Evolutionary conservation across 2,888 invertebrate genomes (phyloP).

Genomic region (Gastracanthus pulcherrimus): DNA sequence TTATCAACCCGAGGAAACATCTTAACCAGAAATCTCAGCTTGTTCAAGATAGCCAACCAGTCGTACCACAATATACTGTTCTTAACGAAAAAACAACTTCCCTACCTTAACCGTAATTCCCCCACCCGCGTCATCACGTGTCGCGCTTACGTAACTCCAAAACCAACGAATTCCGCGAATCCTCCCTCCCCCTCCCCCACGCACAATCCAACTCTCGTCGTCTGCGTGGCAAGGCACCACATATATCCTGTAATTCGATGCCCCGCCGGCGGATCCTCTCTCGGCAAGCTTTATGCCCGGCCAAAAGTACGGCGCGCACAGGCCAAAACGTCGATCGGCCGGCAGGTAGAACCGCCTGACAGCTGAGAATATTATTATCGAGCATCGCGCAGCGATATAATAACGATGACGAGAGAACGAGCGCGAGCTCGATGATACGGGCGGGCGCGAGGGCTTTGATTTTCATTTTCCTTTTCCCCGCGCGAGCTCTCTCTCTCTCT

Average conservation of each 20-base stretch:
- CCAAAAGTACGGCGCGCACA: neutral
- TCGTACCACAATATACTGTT: too few relatives aligned
- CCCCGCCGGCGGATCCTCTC: neutral
- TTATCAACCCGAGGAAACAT: too few relatives aligned
- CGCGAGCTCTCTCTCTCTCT: neutral
- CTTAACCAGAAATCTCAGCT: too few relatives aligned
- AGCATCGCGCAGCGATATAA: slow-evolving; percentile 3
- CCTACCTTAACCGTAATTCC: too few relatives aligned
- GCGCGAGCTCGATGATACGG: slow-evolving; percentile 5
- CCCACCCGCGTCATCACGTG: too few relatives aligned
- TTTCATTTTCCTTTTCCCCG: slow-evolving; percentile 36
- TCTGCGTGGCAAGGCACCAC: neutral
- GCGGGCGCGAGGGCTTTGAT: slow-evolving; percentile 26
- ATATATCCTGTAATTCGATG: slow-evolving; percentile 18
- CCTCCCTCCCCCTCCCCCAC: neutral
- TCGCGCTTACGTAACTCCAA: neutral
- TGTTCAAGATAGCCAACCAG: too few relatives aligned
- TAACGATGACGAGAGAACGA: neutral
- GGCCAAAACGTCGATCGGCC: neutral
- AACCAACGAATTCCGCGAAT: neutral
- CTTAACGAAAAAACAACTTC: too few relatives aligned
- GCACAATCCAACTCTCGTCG: too few relatives aligned
- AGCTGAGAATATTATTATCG: slow-evolving; percentile 42
- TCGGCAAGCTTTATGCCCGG: slow-evolving; percentile 1
- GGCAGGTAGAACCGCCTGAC: neutral